phyloP scores from a whole-genome alignment of 2,888 invertebrate genomes.

The Sthenelais limicola region DNA sequence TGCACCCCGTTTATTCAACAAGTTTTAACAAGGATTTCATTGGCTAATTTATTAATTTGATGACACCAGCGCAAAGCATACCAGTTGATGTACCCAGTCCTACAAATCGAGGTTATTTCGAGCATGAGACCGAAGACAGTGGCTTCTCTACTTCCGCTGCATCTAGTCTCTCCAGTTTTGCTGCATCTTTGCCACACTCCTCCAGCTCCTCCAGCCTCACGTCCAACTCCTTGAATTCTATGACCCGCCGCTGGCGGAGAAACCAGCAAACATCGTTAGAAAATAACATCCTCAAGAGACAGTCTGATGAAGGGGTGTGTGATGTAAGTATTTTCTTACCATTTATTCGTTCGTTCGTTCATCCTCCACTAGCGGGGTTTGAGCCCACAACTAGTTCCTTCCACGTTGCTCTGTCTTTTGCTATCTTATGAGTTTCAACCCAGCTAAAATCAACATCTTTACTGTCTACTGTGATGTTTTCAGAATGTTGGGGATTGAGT shows the following conservation, averaged over 20 bases:
- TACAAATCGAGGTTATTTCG: not conserved
- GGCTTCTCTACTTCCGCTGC: constrained; percentile 54
- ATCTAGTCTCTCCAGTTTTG: constrained; percentile 68
- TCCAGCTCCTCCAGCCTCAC: constrained; percentile 62
- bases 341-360: too few species aligned
- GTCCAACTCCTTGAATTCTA: constrained; percentile 75
- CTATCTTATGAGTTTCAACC: too few species aligned
- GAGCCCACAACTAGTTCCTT: too few species aligned
- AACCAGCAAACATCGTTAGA: constrained; percentile 76
- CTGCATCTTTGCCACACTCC: constrained; percentile 65
- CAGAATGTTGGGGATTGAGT: too few species aligned
- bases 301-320: constrained; percentile 44
- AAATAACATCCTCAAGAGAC: constrained; percentile 63
- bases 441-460: too few species aligned
- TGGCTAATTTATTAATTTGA: not conserved
- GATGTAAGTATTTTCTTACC: constrained; percentile 1
- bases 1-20: not conserved
- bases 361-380: too few species aligned
- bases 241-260: constrained; percentile 76
- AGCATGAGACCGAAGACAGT: constrained; percentile 55
- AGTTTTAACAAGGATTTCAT: not conserved
- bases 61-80: constrained; percentile 59
- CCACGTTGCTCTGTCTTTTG: too few species aligned
- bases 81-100: constrained; percentile 70
- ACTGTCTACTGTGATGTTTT: too few species aligned